Evolutionary conservation across 2,888 invertebrate genomes (phyloP).

Genomic region (Agriopis leucophaearia): DNA sequence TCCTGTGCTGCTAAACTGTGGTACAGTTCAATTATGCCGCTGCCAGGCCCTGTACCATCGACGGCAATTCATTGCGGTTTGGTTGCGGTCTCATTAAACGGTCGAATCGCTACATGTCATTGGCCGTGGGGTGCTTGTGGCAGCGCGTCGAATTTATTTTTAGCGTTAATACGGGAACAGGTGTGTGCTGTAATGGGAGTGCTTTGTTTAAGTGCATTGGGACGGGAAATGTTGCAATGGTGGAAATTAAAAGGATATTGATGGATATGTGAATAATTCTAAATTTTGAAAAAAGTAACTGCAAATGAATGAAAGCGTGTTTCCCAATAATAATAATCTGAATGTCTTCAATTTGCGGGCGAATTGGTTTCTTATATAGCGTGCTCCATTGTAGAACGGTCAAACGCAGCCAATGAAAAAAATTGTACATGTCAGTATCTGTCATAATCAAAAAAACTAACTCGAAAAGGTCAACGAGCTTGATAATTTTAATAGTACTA

Average conservation of each 20-base stretch:
- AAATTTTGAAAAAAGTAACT: no score
- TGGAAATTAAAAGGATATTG: background rate
- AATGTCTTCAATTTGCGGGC: no score
- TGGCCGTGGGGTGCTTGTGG: constrained; percentile 46
- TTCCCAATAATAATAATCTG: no score
- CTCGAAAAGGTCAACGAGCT: no score
- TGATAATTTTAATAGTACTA: no score
- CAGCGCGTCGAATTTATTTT: constrained; percentile 39
- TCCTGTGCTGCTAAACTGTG: constrained; percentile 29
- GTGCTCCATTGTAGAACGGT: no score
- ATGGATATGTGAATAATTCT: no score
- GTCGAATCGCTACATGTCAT: constrained; percentile 60
- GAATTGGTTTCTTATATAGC: no score
- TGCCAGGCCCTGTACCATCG: constrained; percentile 56
- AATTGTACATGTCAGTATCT: no score
- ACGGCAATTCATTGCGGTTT: constrained; percentile 71
- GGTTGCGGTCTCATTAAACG: constrained; percentile 71
- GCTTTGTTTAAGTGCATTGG: constrained; percentile 28
- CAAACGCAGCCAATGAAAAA: no score
- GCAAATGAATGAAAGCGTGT: no score
- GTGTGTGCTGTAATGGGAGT: constrained; percentile 34
- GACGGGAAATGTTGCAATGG: constrained; percentile 15
- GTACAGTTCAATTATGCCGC: constrained; percentile 67
- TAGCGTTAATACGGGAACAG: constrained; percentile 36
- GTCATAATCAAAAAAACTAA: no score